Base-by-base conservation (phyloP, 1,140 invertebrate genomes). In the Chlorops oryzae region DNA sequence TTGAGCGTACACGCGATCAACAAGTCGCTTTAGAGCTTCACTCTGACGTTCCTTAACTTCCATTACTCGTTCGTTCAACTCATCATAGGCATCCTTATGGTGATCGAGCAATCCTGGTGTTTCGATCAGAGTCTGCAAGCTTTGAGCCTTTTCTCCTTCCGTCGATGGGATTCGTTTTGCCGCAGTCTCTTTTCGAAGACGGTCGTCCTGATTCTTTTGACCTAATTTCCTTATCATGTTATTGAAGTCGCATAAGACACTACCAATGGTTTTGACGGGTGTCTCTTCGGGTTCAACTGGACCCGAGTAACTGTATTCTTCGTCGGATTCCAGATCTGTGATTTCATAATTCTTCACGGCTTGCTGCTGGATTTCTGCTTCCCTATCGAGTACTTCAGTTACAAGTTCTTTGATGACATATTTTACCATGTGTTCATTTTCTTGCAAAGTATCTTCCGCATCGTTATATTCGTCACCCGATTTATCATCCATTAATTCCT, bases 271-370 rank as follows among this genome's bases (percentile, higher is more conserved):
- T 17, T 32, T 32, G 9, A 32, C 40, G 1, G 39, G 28, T 27
- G 22, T 21, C 20, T 15, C 12, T 23, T 21, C 7, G 25, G 15
- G 9, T 32, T 32, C 28, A 10, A 5, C 23, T n/a, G 50, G 42
- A 21, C 20, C 18, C 13, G 50, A 23, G 25, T 65, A 65, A 10
- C 50, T 63, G 25, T 50, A 59, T 27, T 65, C 65, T 3, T 65
- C 65, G 45, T 68, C 65, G 2, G 59, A 65, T 39, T 65, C 63
- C 25, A 68, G 57, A 0, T 23, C 21, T 3, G 52, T 62, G 10
- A 67, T 59, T 15, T 67, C 50, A 22, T 55, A 65, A 38, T 41
- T 50, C 10, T 58, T 62, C 0, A 56, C n/a, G 10, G 9, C 13
- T 47, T 15, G n/a, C n/a, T n/a, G n/a, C n/a, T n/a, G n/a, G n/a